phyloP scores from a whole-genome alignment of 1,140 invertebrate genomes.

The Colletes gigas region DNA sequence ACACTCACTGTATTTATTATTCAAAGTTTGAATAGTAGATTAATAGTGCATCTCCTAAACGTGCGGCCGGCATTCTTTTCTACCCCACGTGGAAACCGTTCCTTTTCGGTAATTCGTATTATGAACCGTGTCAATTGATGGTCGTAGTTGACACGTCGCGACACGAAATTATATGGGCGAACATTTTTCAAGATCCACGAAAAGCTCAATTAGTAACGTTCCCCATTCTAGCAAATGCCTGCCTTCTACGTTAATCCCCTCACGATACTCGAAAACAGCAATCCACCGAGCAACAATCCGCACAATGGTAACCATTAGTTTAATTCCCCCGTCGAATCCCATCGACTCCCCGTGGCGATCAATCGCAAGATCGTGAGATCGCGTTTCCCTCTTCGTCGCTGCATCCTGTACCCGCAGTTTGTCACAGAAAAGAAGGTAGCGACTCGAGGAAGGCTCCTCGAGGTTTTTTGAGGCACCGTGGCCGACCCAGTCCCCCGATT shows the following conservation, averaged over 20 bases:
- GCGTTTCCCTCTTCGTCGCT: constrained; percentile 33
- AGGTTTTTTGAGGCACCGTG: constrained; percentile 2
- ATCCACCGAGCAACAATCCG: not conserved
- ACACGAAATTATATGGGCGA: not conserved
- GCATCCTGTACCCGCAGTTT: not conserved
- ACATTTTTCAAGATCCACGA: not conserved
- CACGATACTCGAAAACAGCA: not conserved
- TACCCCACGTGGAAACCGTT: too few species aligned
- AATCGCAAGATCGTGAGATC: constrained; percentile 50
- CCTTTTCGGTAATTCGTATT: not conserved
- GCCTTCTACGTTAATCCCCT: not conserved
- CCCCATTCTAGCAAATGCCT: not conserved
- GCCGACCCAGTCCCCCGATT: constrained; percentile 8
- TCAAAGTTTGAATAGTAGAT: too few species aligned
- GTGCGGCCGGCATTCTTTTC: too few species aligned
- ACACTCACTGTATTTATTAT: too few species aligned
- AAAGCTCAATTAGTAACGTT: constrained; percentile 2
- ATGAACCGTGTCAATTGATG: not conserved
- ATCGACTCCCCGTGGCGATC: constrained; percentile 17
- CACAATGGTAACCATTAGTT: constrained; percentile 38
- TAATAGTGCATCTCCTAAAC: too few species aligned
- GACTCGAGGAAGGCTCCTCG: not conserved
- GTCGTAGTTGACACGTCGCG: not conserved
- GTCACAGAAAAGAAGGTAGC: constrained; percentile 21
- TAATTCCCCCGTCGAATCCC: constrained; percentile 27